phyloP scores from a whole-genome alignment of 2,888 invertebrate genomes.

The Tetrapedia diversipes region DNA sequence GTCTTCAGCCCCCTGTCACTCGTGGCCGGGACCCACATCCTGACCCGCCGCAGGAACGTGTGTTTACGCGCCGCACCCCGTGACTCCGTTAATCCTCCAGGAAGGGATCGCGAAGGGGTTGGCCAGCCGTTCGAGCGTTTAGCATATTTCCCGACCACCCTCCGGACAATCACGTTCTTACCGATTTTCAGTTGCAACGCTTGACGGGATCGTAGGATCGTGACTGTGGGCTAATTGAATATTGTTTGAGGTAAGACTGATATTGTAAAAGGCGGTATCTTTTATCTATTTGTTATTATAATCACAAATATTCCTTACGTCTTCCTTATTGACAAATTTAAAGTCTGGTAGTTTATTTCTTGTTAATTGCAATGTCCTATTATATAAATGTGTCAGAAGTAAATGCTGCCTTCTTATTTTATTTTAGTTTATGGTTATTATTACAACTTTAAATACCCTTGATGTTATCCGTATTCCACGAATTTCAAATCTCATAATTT shows the following conservation, averaged over 20 bases:
- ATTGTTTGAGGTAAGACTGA: background rate
- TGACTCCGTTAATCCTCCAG: slow-evolving; percentile 73
- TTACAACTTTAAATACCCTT: too few relatives aligned
- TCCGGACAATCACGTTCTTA: slow-evolving; percentile 49
- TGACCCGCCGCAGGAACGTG: slow-evolving; percentile 59
- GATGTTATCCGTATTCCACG: too few relatives aligned
- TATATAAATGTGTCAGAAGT: too few relatives aligned
- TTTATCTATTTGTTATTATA: too few relatives aligned
- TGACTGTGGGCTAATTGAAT: background rate
- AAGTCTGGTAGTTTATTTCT: too few relatives aligned
- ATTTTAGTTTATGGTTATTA: too few relatives aligned
- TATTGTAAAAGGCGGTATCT: too few relatives aligned
- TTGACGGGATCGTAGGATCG: slow-evolving; percentile 9
- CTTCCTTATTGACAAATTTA: too few relatives aligned
- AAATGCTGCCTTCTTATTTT: too few relatives aligned
- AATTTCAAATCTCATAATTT: too few relatives aligned
- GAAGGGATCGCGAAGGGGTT: slow-evolving; percentile 59
- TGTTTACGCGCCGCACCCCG: slow-evolving; percentile 75
- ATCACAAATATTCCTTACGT: too few relatives aligned
- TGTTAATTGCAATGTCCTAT: too few relatives aligned
- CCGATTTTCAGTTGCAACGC: slow-evolving; percentile 7
- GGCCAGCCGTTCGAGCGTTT: slow-evolving; percentile 63
- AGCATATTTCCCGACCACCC: slow-evolving; percentile 50
- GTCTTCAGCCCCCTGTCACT: slow-evolving; percentile 75
- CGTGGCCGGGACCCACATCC: slow-evolving; percentile 48